Conservation (phyloP, 2,888 invertebrate species). For the Caenorhabditis sp. region DNA sequence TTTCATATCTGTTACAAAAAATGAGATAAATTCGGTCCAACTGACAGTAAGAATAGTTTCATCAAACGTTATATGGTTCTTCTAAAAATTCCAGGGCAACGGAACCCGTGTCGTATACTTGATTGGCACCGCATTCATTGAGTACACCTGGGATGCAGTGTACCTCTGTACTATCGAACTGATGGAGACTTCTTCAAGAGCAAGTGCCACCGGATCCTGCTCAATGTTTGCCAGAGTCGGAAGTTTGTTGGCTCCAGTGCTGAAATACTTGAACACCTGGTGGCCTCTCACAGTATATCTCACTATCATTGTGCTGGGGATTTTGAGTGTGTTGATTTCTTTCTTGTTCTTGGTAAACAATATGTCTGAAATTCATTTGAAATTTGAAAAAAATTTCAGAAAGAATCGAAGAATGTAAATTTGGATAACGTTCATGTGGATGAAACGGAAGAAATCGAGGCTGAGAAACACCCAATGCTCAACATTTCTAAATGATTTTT, state of each 20-base stretch:
- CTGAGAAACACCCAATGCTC: conserved; percentile 6
- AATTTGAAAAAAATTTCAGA: conserved; percentile 24
- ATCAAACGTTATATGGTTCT: no score
- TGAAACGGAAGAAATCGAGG: not conserved
- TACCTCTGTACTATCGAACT: conserved; percentile 77
- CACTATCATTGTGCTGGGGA: conserved; percentile 73
- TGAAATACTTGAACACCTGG: conserved; percentile 69
- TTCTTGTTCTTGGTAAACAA: conserved; percentile 61
- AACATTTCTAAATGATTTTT: not conserved
- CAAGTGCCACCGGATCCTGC: conserved; percentile 74
- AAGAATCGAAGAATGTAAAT: conserved; percentile 57
- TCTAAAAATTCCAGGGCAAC: conserved; percentile 65
- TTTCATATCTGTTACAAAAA: no score
- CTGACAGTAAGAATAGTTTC: no score
- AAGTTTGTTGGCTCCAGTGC: conserved; percentile 72
- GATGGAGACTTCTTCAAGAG: conserved; percentile 75
- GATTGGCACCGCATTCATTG: conserved; percentile 78
- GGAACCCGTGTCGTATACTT: conserved; percentile 73
- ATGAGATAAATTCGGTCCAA: no score
- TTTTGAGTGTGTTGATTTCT: conserved; percentile 71
- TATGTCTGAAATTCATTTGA: not conserved
- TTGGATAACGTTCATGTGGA: conserved; percentile 53
- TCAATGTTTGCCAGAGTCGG: conserved; percentile 77
- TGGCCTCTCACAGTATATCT: conserved; percentile 77
- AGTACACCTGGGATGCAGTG: conserved; percentile 79